Evolutionary conservation across 2,888 invertebrate genomes (phyloP).

Genomic region (Eledona agricola): DNA sequence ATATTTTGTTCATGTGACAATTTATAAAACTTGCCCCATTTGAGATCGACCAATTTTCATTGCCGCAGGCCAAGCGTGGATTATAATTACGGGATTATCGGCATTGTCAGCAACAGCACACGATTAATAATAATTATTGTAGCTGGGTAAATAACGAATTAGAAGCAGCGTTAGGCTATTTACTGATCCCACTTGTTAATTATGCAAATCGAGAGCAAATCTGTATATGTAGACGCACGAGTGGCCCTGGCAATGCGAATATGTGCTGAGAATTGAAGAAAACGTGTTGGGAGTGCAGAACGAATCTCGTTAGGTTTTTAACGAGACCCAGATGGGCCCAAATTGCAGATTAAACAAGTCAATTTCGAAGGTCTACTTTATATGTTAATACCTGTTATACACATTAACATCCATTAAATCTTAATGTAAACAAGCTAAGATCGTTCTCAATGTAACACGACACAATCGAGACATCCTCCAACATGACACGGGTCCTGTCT

Average conservation of each 20-base stretch:
- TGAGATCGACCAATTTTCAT: no score
- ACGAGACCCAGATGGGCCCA: conserved; percentile 31
- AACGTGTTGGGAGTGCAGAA: conserved; percentile 16
- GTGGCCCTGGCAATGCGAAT: no score
- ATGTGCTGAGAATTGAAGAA: no score
- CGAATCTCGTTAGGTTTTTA: conserved; percentile 29
- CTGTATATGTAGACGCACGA: no score
- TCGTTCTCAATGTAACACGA: conserved; percentile 37
- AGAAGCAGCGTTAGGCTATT: conserved; percentile 19
- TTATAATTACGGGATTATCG: conserved; percentile 9
- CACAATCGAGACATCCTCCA: conserved; percentile 25
- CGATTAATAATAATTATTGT: conserved; percentile 27
- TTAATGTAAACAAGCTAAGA: conserved; percentile 38
- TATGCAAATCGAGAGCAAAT: no score
- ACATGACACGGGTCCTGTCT: conserved; percentile 6
- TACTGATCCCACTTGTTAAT: conserved; percentile 24
- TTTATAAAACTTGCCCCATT: no score
- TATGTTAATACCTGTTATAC: conserved; percentile 40
- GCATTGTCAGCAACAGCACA: conserved; percentile 19
- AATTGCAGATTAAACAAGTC: conserved; percentile 36
- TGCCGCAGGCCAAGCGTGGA: no score
- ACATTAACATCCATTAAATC: conserved; percentile 40
- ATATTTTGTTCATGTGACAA: no score
- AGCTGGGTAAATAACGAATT: conserved; percentile 19
- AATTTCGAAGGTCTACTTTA: conserved; percentile 38